Base-by-base conservation (phyloP, 2,113 vertebrate genomes). In the Rallus limicola region DNA sequence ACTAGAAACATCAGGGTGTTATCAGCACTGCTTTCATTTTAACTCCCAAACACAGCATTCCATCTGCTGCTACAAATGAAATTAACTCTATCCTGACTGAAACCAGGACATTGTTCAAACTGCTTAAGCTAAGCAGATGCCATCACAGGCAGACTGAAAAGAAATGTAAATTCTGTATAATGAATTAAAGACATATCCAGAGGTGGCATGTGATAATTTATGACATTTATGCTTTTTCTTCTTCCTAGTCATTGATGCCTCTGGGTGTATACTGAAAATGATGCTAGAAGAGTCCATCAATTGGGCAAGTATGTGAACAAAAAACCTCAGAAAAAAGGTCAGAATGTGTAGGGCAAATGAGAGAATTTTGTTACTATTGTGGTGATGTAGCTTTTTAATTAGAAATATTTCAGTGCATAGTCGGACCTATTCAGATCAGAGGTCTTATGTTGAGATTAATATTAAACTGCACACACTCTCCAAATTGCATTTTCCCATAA, bases 211-310 rank as follows among this genome's bases (percentile, higher is more conserved):
- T 91, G 62, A 52, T 70, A 86, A 89, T 95, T 93, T 71, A 11
- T 95, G 91, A 82, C 48, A 91, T 93, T 91, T 82, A 63, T 75
- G 28, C 6, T 60, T 86, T 91, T 90, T 42, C 5, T 20, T 85
- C 6, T 68, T 92, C 52, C 42, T 78, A 50, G 40, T 56, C 52
- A 64, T 56, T 75, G 59, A 33, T 71, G 31, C 42, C 58, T 86
- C 52, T 84, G 53, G 33, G 34, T 90, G 78, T 93, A 44, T 6
- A 13, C 16, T 81, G 55, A 36, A 74, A 86, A 90, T 74, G 77
- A 59, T n/a, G 15, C 25, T 83, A 58, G 28, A 80, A 65, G 6
- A 42, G 7, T 77, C 40, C 24, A 63, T 63, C 28, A 85, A 2
- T 46, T 19, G 24, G n/a, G 11, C 36, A 92, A 88, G 13, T 62